Percentiles rank a stretch among this genome's conserved stretches.
phyloP scores from a whole-genome alignment of 2,797 vertebrate species.

The Mycteria americana region DNA sequence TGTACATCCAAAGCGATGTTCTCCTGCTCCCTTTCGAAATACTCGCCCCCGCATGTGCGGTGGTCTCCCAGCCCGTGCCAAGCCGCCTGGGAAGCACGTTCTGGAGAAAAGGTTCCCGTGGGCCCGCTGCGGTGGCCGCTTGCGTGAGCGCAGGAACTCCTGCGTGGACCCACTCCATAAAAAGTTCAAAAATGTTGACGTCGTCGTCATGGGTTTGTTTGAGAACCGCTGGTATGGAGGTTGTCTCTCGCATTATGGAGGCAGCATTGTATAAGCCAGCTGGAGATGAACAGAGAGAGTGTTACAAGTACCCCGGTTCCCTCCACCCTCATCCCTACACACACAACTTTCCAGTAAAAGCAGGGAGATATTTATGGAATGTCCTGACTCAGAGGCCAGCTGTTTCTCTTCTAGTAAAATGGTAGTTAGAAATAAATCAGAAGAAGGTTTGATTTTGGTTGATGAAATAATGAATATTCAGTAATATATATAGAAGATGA shows the following conservation, averaged over 20 bases:
- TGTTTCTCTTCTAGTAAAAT: constrained; percentile 72
- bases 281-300: constrained; percentile 42
- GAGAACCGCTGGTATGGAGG: not conserved
- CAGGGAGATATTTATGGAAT: constrained; percentile 70
- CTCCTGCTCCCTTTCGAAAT: not conserved
- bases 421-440: constrained; percentile 71
- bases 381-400: constrained; percentile 69
- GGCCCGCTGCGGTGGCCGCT: rapidly evolving
- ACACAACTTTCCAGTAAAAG: constrained; percentile 51
- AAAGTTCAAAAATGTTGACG: rapidly evolving
- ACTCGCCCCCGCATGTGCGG: not conserved
- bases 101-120: rapidly evolving
- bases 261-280: constrained; percentile 44
- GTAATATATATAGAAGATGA: constrained; percentile 66
- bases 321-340: constrained; percentile 48
- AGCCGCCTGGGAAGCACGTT: not conserved
- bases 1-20: not conserved
- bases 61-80: rapidly evolving
- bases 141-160: rapidly evolving
- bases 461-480: constrained; percentile 69
- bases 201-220: not conserved
- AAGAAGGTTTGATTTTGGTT: constrained; percentile 65
- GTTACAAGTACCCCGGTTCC: constrained; percentile 28
- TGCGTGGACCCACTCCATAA: rapidly evolving
- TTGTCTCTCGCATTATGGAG: not conserved